Evolutionary conservation across 2,113 vertebrate genomes (phyloP), one percentile per base, ranked within the genome.

Genomic region (Pithys albifrons): DNA sequence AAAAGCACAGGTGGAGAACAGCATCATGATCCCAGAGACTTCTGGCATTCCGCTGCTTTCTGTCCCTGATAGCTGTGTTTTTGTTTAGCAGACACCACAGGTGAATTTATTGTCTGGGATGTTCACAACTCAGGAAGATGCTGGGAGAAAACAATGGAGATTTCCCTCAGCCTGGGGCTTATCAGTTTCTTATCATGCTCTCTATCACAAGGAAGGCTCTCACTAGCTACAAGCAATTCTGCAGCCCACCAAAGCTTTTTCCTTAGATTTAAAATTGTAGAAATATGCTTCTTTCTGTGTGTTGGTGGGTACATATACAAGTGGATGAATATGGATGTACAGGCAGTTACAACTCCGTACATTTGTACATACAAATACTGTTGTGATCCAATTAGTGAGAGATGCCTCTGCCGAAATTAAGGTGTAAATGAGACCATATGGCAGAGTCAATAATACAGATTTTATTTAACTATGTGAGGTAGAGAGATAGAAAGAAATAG

Each of bases 391-490:
- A 19, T 54, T 11, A 74, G 23, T 14, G 61, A 74, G 19, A 46
- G 52, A 52, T 46, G 3, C 12, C 28, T 29, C 28, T 46, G 33
- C 37, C 15, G 7, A 22, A 75, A 61, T 24, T 39, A 39, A 46
- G 15, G 13, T 18, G 33, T 37, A 82, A 59, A 67, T 20, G 23
- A 33, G 6, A 39, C 23, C 19, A 9, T 14, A 14, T 29, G 10
- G 4, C 19, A 12, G 52, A 67, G 19, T 28, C 35, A 58, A 45
- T 58, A 2, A 4, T 24, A 67, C 0, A 0, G 24, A 9, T 46
- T 52, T 54, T 82, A 20, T 74, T 59, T 59, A 25, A n/a, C 37
- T 45, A 24, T 39, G 7, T 52, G 15, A 59, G 12, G 10, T 17
- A 28, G 15, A 29, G 27, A 59, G 45, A 45, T 13, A 17, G 23